Evolutionary conservation across 1,140 invertebrate species (phyloP).

Genomic region (Caenorhabditis latens): DNA sequence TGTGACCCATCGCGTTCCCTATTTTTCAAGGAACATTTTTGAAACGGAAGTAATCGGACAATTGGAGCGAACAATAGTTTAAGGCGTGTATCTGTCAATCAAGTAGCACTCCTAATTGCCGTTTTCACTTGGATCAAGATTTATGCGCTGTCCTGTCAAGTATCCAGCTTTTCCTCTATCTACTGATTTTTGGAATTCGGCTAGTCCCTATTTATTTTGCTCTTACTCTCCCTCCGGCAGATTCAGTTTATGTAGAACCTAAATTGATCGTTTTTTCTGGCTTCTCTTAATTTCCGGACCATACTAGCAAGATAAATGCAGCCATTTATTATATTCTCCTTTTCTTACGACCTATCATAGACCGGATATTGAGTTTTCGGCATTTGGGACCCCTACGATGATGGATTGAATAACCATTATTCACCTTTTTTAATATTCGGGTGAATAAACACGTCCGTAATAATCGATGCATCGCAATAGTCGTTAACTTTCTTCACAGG

Average conservation of each 20-base stretch:
- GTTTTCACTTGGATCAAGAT: constrained; percentile 28
- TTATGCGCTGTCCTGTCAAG: constrained; percentile 25
- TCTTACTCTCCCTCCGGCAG: neutral
- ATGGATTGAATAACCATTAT: neutral
- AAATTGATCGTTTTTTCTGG: neutral
- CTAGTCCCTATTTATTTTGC: neutral
- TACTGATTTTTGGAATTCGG: neutral
- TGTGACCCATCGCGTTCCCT: neutral
- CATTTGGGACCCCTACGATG: neutral
- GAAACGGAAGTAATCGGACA: constrained; percentile 26
- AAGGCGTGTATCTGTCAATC: constrained; percentile 46
- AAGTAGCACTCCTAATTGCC: constrained; percentile 25
- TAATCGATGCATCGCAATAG: constrained; percentile 36
- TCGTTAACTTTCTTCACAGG: constrained; percentile 9
- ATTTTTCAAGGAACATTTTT: neutral
- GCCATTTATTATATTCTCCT: neutral
- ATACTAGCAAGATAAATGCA: neutral
- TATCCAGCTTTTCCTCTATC: neutral
- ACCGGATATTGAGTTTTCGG: constrained; percentile 37
- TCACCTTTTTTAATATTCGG: neutral
- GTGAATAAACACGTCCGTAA: constrained; percentile 34
- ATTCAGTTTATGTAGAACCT: too few species aligned
- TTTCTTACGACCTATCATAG: neutral
- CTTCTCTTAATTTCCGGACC: constrained; percentile 6
- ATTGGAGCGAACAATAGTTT: neutral